Conservation (phyloP, 2,113 vertebrate genomes). For the Syrmaticus mikado region DNA sequence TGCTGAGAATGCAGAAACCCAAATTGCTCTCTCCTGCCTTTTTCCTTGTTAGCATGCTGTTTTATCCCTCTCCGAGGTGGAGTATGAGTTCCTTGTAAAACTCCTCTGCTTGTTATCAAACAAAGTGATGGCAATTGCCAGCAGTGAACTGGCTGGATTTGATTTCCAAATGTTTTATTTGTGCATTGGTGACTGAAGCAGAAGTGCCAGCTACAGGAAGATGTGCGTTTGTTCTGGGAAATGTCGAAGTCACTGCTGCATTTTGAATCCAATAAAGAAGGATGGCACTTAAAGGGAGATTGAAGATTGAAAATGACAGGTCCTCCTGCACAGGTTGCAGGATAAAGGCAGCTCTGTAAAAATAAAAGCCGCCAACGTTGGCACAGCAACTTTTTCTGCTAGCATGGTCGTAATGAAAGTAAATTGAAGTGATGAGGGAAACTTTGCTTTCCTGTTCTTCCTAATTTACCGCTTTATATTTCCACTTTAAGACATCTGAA, state of each 20-base stretch:
- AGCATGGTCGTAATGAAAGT: neutral
- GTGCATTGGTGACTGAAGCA: neutral
- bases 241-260: neutral
- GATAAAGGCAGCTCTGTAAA: neutral
- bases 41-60: neutral
- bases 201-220: neutral
- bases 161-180: neutral
- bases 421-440: neutral
- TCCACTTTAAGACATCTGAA: neutral
- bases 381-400: neutral
- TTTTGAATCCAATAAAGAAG: neutral
- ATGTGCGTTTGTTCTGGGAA: constrained; percentile 22
- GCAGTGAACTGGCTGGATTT: neutral
- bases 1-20: neutral
- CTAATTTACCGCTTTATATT: neutral
- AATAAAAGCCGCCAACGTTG: neutral
- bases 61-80: neutral
- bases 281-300: neutral
- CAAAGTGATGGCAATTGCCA: neutral
- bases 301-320: neutral
- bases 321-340: neutral
- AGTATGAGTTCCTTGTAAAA: neutral
- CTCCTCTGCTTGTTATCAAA: neutral
- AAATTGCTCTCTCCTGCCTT: neutral
- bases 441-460: neutral